These are phyloP conservation scores for Punctoribates punctum DNA, from an alignment of 2,888 invertebrate species.

Conservation along the genomic window DNA sequence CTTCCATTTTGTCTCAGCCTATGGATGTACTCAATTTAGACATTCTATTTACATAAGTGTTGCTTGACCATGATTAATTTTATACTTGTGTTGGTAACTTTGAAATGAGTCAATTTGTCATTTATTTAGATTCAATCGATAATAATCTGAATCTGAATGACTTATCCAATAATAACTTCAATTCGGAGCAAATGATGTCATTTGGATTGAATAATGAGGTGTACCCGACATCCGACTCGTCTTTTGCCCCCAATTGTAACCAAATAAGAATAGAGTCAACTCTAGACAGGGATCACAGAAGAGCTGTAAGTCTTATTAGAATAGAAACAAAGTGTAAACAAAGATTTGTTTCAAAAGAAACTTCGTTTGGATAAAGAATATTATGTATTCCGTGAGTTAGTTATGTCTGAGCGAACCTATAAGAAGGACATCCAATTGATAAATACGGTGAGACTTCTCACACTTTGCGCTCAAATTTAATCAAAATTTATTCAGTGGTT, in stretches of 20 bases:
- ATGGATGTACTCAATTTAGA: no score
- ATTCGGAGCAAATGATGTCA: background rate
- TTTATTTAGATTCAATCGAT: background rate
- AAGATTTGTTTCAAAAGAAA: slow-evolving; percentile 44
- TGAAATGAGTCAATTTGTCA: no score
- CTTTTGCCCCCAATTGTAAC: background rate
- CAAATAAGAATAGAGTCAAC: slow-evolving; percentile 26
- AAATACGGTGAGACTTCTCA: slow-evolving; percentile 66
- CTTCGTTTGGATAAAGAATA: slow-evolving; percentile 47
- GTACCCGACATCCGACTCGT: background rate
- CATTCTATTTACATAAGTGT: no score
- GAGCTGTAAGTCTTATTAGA: slow-evolving; percentile 36
- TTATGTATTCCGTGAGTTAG: slow-evolving; percentile 61
- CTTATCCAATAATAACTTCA: slow-evolving; percentile 3
- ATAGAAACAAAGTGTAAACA: background rate
- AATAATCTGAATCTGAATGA: slow-evolving; percentile 17
- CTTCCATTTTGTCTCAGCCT: no score
- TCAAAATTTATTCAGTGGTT: slow-evolving; percentile 62
- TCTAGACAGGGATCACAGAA: slow-evolving; percentile 32
- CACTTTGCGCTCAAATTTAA: slow-evolving; percentile 25
- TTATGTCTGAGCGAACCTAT: slow-evolving; percentile 94
- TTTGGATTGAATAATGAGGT: no score
- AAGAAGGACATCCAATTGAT: slow-evolving; percentile 89
- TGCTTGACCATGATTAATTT: no score
- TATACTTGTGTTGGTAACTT: no score